Evolutionary conservation across 2,888 invertebrate genomes (phyloP), one percentile per base, ranked within the genome.

Genomic region (Zhuqinia jingwanae): DNA sequence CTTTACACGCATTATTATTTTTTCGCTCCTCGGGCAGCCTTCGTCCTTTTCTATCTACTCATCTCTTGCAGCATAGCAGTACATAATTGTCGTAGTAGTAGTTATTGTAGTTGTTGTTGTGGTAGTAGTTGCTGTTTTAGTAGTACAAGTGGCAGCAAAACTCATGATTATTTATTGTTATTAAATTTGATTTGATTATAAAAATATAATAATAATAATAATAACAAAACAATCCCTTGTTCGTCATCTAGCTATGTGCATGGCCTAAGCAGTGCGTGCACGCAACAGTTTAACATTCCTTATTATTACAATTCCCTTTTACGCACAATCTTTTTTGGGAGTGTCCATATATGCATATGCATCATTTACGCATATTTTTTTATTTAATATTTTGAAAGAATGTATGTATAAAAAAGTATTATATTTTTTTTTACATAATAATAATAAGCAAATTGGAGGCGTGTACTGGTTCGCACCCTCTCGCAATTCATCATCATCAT

Each of bases 101-200:
- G 20, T 68, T 1, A 22, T n/a, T n/a, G n/a, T n/a, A n/a, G n/a
- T n/a, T 45, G 36, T 36, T 17, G 20, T 68, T 36, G 3, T 36
- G 36, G 5, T 36, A 8, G 3, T 6, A 36, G 36, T 36, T 36
- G 36, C 8, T 6, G 36, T 36, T 36, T 3, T 36, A 36, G 36
- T 8, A 3, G 36, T 36, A 8, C 36, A 36, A 36, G 36, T 36
- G 36, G 36, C 36, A 36, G 36, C 36, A 36, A 36, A 36, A 60
- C 45, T 45, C 68, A 68, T 68, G 68, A 45, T 68, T 68, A 68
- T 68, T 68, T 68, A 68, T 68, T 22, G 68, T 68, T 68, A 68
- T 68, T 68, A 68, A 68, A 68, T 68, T 68, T 68, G 68, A 68
- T 68, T 68, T 68, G 68, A 68, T 68, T 68, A 68, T 17, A 68